Evolutionary conservation across 2,797 vertebrate species (phyloP).

Genomic region (Manis pentadactyla): DNA sequence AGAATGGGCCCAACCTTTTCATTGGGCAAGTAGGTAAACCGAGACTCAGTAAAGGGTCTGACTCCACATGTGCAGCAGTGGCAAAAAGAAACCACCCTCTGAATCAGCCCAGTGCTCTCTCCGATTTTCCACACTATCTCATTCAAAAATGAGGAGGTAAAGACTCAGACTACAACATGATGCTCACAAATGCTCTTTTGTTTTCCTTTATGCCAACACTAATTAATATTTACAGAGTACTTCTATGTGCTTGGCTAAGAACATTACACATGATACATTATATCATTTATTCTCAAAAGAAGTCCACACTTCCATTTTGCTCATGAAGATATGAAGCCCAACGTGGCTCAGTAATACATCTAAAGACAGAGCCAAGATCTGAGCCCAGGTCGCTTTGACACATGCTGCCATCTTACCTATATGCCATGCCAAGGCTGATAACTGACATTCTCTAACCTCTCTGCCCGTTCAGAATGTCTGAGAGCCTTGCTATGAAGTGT

Average conservation of each 20-base stretch:
- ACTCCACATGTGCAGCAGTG: neutral
- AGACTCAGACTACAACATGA: neutral
- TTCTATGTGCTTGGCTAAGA: neutral
- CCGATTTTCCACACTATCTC: neutral
- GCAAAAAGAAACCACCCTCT: neutral
- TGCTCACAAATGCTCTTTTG: neutral
- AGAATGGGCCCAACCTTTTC: neutral
- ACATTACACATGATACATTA: neutral
- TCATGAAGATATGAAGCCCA: neutral
- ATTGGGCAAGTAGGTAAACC: neutral
- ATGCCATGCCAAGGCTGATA: neutral
- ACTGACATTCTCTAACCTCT: neutral
- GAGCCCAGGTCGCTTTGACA: neutral
- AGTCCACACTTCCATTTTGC: neutral
- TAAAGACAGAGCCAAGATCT: neutral
- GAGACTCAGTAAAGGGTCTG: too few relatives aligned
- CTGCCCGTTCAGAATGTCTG: neutral
- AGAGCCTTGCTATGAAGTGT: neutral
- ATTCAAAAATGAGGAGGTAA: neutral
- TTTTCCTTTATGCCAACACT: neutral
- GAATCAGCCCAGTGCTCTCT: neutral
- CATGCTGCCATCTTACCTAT: neutral
- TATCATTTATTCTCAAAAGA: neutral
- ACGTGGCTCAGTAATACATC: neutral
- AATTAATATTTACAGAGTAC: neutral